Evolutionary conservation across 2,113 vertebrate species (phyloP).

Genomic region (Stigmatopora nigra): DNA sequence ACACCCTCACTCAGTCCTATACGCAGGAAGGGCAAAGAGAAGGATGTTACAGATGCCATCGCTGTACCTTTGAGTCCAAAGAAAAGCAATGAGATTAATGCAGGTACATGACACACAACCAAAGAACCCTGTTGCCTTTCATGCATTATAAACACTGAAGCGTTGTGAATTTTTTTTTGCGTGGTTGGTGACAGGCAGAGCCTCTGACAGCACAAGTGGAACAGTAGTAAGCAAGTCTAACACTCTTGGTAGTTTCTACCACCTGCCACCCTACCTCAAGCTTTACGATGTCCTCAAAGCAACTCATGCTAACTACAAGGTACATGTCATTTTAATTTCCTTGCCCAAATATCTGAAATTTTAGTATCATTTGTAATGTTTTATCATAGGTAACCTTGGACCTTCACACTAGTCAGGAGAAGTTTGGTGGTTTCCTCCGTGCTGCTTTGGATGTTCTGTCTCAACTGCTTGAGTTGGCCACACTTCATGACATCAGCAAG

Average conservation of each 20-base stretch:
- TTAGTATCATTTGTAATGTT: neutral
- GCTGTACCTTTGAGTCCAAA: slow-evolving; percentile 86
- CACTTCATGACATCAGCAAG: slow-evolving; percentile 92
- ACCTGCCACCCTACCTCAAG: slow-evolving; percentile 91
- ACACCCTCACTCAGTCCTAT: slow-evolving; percentile 94
- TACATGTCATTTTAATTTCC: slow-evolving; percentile 29
- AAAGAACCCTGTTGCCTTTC: neutral
- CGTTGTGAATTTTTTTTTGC: slow-evolving; percentile 6
- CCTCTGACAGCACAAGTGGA: slow-evolving; percentile 74
- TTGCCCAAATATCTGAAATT: neutral
- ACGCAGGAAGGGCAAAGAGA: slow-evolving; percentile 90
- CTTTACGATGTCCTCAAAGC: slow-evolving; percentile 94
- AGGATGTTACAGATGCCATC: slow-evolving; percentile 74
- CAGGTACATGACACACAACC: slow-evolving; percentile 67
- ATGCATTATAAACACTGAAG: slow-evolving; percentile 2
- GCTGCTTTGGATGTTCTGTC: slow-evolving; percentile 87
- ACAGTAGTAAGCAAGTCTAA: slow-evolving; percentile 81
- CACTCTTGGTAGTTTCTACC: slow-evolving; percentile 87
- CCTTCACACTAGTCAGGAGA: slow-evolving; percentile 87
- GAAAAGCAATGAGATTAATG: slow-evolving; percentile 77
- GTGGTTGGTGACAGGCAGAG: slow-evolving; percentile 72
- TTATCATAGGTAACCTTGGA: slow-evolving; percentile 84
- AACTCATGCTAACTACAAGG: slow-evolving; percentile 95
- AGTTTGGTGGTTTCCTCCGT: slow-evolving; percentile 90
- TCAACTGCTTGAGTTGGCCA: slow-evolving; percentile 89